Evolutionary conservation across 1,140 invertebrate species (phyloP), one percentile per base, ranked within the genome.

Genomic region (Papilio machaon): DNA sequence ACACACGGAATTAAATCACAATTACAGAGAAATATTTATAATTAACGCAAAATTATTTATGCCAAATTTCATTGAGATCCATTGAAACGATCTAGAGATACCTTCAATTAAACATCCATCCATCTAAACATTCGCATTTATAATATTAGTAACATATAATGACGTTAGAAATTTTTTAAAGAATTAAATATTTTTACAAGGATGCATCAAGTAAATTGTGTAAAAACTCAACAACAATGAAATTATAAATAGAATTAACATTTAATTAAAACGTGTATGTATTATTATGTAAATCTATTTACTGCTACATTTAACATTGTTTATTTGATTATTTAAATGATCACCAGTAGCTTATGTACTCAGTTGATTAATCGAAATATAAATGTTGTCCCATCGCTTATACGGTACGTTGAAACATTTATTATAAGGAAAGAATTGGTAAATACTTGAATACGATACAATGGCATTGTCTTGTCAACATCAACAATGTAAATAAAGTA

Each of bases 381-480:
- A 58, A 78, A 58, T 43, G 75, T 78, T 38, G 49, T 23, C 54
- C 75, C 77, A 79, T 67, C 43, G 58, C 54, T 64, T 79, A 79
- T 79, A 67, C 54, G 77, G 77, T 15, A 46, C 60, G 77, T 47
- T 46, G 58, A 67, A 79, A 79, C 17, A 67, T 79, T 79, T 46
- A 67, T 79, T 67, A 70, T 70, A 67, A 79, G 54, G 54, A 79
- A 79, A 79, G 60, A 79, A 79, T 67, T 64, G 58, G n/a, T 67
- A 19, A 67, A 79, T 79, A 47, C 38, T 46, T 30, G 77, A 79
- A 79, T 79, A 79, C 77, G 38, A 79, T 79, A 79, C 77, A 79
- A 79, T 79, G 77, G 58, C 77, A 67, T 79, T 79, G 77, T 79
- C 77, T 79, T 79, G 77, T 79, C 77, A 67, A 46, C 77, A 79